phyloP scores from a whole-genome alignment of 2,888 invertebrate species.

The Orchesellides sinensis region DNA sequence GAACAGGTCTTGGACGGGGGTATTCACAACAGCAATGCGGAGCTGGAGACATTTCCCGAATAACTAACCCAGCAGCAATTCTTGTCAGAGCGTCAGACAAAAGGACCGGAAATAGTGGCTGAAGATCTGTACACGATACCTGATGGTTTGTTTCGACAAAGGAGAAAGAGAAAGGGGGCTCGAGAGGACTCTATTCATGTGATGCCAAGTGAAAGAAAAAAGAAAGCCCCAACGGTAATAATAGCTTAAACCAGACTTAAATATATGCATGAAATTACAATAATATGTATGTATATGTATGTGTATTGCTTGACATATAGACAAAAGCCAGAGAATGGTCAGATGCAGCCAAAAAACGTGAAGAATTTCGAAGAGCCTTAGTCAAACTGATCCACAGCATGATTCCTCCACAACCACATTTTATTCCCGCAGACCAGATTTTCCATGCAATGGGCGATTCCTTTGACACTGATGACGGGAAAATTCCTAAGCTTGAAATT shows the following conservation, averaged over 20 bases:
- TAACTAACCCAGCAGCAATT: conserved; percentile 66
- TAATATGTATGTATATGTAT: not conserved
- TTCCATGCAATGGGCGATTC: conserved; percentile 59
- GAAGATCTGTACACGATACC: conserved; percentile 72
- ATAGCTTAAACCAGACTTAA: not conserved
- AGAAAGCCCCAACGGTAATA: conserved; percentile 68
- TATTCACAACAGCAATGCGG: conserved; percentile 59
- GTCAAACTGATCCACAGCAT: conserved; percentile 83
- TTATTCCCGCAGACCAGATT: conserved; percentile 75
- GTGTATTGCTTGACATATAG: conserved; percentile 34
- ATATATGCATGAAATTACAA: not conserved
- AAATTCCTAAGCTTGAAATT: conserved; percentile 57
- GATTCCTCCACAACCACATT: conserved; percentile 76
- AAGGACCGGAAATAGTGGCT: conserved; percentile 69
- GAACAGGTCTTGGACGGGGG: conserved; percentile 24
- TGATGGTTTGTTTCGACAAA: conserved; percentile 46
- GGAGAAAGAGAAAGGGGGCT: conserved; percentile 54
- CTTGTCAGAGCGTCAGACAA: conserved; percentile 62
- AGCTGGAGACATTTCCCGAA: conserved; percentile 61
- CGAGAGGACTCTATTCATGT: conserved; percentile 60
- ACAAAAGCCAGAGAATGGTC: conserved; percentile 73
- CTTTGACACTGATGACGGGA: conserved; percentile 55
- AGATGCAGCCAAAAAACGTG: conserved; percentile 80
- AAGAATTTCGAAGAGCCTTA: conserved; percentile 88
- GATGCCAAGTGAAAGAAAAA: conserved; percentile 69